Conservation (phyloP, 2,888 invertebrate genomes). For the Monoplex corrugatus region DNA sequence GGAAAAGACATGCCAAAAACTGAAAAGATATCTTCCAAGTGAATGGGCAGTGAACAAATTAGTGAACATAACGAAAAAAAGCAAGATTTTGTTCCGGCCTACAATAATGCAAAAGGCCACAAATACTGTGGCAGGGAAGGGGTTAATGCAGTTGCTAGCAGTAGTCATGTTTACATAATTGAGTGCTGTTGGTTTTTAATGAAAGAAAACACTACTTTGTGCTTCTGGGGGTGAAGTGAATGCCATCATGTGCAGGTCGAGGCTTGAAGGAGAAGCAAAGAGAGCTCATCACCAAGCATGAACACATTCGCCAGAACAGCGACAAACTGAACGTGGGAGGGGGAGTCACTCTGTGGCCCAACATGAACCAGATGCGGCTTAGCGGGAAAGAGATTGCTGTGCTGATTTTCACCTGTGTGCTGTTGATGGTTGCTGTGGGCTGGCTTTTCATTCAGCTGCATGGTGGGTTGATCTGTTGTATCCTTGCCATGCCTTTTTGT, state of each 20-base stretch:
- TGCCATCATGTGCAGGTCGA: slow-evolving; percentile 49
- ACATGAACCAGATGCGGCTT: slow-evolving; percentile 78
- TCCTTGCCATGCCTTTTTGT: not conserved
- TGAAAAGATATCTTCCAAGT: no score
- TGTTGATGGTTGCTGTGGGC: slow-evolving; percentile 57
- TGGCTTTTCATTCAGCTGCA: slow-evolving; percentile 68
- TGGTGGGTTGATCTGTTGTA: slow-evolving; percentile 61
- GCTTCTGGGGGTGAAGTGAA: no score
- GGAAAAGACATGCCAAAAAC: no score
- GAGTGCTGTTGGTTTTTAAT: no score
- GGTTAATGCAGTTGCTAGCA: no score
- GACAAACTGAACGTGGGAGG: slow-evolving; percentile 75
- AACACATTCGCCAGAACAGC: slow-evolving; percentile 67
- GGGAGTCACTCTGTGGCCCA: slow-evolving; percentile 78
- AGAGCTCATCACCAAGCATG: slow-evolving; percentile 72
- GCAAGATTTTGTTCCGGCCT: no score
- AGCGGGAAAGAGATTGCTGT: slow-evolving; percentile 63
- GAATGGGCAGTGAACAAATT: no score
- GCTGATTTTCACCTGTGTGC: slow-evolving; percentile 61
- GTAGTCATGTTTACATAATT: no score
- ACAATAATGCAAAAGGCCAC: no score
- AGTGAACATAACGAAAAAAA: no score
- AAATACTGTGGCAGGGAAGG: no score
- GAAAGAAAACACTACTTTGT: no score
- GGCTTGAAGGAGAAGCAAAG: slow-evolving; percentile 64